These are phyloP conservation scores for Toxotes chatareus DNA, from an alignment of 2,113 vertebrate species.

Conservation along the genomic window DNA sequence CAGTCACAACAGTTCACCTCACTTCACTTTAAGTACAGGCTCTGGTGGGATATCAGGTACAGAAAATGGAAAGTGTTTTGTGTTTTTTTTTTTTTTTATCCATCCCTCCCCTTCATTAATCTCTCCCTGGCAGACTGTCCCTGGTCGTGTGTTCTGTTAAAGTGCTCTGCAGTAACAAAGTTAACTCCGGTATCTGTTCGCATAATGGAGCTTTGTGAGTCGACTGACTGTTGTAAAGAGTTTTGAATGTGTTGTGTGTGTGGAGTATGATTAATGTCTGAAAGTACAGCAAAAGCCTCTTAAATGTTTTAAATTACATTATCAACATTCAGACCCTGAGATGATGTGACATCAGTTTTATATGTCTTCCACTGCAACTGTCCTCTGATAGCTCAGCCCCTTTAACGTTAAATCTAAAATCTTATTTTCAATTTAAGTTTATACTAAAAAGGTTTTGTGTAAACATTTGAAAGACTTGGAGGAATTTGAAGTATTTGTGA, in stretches of 20 bases:
- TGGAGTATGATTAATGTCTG: background rate
- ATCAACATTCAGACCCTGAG: background rate
- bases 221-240: background rate
- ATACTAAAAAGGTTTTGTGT: background rate
- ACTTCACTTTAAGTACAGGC: conserved; percentile 29
- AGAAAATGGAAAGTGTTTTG: conserved; percentile 21
- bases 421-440: background rate
- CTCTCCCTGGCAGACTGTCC: background rate
- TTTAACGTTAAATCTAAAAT: too few relatives aligned
- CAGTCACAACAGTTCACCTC: conserved; percentile 56
- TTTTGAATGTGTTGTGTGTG: background rate
- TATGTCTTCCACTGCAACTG: too few relatives aligned
- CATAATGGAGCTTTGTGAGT: background rate
- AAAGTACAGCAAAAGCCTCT: background rate
- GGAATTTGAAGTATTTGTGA: background rate
- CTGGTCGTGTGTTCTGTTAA: conserved; percentile 20
- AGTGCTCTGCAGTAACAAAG: conserved; percentile 27
- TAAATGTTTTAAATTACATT: background rate
- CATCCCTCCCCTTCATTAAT: conserved; percentile 39
- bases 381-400: background rate
- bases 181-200: background rate
- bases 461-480: background rate
- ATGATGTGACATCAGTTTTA: background rate
- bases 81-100: background rate
- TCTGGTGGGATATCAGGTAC: conserved; percentile 15